Evolutionary conservation across 37 sponge, comb jelly and placozoan species (phyloP).

Genomic region (Chondrilla cf. caribensis): DNA sequence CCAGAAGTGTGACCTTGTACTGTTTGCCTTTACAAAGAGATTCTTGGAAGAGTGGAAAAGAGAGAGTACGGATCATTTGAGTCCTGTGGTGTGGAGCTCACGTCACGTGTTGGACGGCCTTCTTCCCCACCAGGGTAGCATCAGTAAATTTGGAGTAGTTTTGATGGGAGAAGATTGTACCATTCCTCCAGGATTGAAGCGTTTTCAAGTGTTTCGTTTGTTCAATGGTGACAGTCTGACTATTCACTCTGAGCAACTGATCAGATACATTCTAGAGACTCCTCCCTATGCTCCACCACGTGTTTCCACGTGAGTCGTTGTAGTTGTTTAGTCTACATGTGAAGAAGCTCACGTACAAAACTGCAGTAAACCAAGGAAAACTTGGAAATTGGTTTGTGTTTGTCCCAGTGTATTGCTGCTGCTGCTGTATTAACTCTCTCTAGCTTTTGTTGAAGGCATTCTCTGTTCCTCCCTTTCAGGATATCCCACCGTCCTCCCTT

Average conservation of each 20-base stretch:
- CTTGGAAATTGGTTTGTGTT: too few relatives aligned
- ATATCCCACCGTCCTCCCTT: too few relatives aligned
- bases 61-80: background rate
- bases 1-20: background rate
- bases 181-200: background rate
- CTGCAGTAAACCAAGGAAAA: too few relatives aligned
- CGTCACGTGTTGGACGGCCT: conserved; percentile 16
- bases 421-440: too few relatives aligned
- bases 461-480: too few relatives aligned
- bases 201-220: background rate
- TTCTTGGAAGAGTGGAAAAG: conserved; percentile 13
- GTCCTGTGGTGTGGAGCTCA: background rate
- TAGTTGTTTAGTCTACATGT: too few relatives aligned
- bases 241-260: background rate
- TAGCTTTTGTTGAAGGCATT: too few relatives aligned
- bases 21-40: conserved; percentile 20
- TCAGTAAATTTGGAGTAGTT: conserved; percentile 4
- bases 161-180: background rate
- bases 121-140: background rate
- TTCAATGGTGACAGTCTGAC: background rate
- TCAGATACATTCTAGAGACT: background rate
- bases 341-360: too few relatives aligned
- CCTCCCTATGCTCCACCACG: conserved; percentile 7
- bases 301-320: background rate
- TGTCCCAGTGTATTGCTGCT: too few relatives aligned